Base-by-base conservation (phyloP, 2,888 invertebrate genomes). In the Microplitis deprimator region DNA sequence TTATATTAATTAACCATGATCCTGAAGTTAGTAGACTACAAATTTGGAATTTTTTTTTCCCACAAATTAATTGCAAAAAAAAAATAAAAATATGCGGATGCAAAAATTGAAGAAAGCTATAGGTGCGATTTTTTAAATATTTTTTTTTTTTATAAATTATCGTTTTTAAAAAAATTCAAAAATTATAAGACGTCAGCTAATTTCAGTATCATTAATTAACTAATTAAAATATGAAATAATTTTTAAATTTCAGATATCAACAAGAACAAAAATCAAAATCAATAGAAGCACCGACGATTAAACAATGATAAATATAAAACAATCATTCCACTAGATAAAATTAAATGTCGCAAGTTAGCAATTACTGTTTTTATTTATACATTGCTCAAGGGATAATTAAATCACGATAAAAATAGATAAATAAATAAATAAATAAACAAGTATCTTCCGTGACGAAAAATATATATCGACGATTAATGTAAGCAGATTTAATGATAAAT, bases 301-400 rank as follows among this genome's bases (percentile, higher is more conserved):
- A 50, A 50, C 50, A 50, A 50, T 50, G 50, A 50, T 50, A 50
- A 50, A 50, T 50, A 50, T 50, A 50, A 50, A 50, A 50, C 50
- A 50, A 50, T 13, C 50, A 50, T 50, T 50, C 50, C 50, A 50
- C 13, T 50, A 50, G 50, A 50, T 50, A 50, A 50, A 50, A 50
- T 50, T 5, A 13, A 50, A 50, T 50, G 13, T 50, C 13, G 50
- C 50, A 50, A 50, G 50, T 50, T 50, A 50, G 50, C 50, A 50
- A 13, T 13, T 4, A 50, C 50, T 13, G 50, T 8, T 50, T 50
- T 50, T 13, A 13, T 50, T 50, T 50, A 50, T 50, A 50, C 50
- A 50, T 50, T 50, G 50, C 50, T 50, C 50, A 50, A 50, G 50
- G 50, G 13, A 50, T 50, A 50, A 13, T 50, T 50, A 50, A 50